These are phyloP conservation scores for Brachirus orientalis DNA, from an alignment of 2,113 vertebrate species.

Conservation along the genomic window DNA sequence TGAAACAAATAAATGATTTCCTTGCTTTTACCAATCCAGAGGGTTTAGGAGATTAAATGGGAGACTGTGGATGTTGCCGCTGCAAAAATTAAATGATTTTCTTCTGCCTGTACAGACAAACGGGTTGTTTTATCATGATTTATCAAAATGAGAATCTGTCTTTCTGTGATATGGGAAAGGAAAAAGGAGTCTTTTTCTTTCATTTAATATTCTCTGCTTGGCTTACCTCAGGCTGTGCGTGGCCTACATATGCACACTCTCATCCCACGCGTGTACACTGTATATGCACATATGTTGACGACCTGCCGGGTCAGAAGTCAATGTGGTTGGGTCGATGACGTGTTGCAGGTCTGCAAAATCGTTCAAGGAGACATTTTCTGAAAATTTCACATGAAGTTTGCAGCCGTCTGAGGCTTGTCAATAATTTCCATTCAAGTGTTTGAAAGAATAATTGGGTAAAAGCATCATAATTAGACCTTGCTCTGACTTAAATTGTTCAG, in stretches of 20 bases:
- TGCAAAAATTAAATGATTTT: conserved; percentile 30
- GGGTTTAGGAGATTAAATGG: conserved; percentile 10
- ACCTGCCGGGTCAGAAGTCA: conserved; percentile 36
- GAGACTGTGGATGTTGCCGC: conserved; percentile 29
- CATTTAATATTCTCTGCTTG: no score
- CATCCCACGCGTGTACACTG: no score
- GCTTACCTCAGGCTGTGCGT: no score
- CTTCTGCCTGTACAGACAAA: conserved; percentile 22
- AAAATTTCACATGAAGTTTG: no score
- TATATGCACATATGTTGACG: conserved; percentile 12
- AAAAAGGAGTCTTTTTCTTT: neutral
- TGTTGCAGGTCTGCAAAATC: conserved; percentile 9
- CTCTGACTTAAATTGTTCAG: neutral
- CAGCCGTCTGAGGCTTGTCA: neutral
- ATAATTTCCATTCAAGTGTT: neutral
- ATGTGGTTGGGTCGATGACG: conserved; percentile 40
- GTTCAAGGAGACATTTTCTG: conserved; percentile 33
- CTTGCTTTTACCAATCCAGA: conserved; percentile 13
- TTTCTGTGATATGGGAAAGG: neutral
- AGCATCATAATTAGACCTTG: conserved; percentile 25
- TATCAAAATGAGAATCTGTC: neutral
- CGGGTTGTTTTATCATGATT: neutral
- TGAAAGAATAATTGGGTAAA: neutral
- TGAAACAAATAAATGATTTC: conserved; percentile 19
- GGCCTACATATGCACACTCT: no score